These are phyloP conservation scores for Poeciliopsis presidionis DNA, from an alignment of 2,797 vertebrate genomes.

Conservation along the genomic window DNA sequence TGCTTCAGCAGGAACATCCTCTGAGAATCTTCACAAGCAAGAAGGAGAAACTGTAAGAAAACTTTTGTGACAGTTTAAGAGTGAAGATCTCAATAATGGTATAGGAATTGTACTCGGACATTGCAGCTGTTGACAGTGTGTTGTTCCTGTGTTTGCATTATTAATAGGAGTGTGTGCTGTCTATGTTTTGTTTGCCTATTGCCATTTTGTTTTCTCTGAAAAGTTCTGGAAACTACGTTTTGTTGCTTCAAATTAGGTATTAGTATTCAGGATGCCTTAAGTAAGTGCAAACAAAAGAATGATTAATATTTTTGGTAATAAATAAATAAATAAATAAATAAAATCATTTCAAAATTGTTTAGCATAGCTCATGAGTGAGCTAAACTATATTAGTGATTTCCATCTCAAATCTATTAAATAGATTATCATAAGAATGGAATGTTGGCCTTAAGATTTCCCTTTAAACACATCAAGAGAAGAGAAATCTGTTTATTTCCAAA, in stretches of 20 bases:
- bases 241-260: not conserved
- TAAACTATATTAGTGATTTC: not conserved
- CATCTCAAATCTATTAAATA: not conserved
- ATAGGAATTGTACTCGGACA: constrained; percentile 37
- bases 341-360: too few relatives aligned
- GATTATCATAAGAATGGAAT: not conserved
- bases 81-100: constrained; percentile 17
- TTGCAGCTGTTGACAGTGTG: constrained; percentile 31
- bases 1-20: constrained; percentile 15
- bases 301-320: not conserved
- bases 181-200: constrained; percentile 2
- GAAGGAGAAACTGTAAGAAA: not conserved
- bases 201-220: not conserved
- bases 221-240: not conserved
- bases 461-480: not conserved
- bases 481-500: not conserved
- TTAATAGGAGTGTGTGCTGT: constrained; percentile 37
- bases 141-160: constrained; percentile 42
- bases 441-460: not conserved
- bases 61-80: constrained; percentile 26
- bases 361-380: not conserved
- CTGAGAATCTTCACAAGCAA: not conserved
- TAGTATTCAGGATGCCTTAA: not conserved
- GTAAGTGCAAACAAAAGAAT: not conserved
- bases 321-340: too few relatives aligned